A percentile compares a stretch with the other conserved stretches of the same genome.
Evolutionary conservation across 2,888 invertebrate species (phyloP).

Genomic region (Augochlorella aurata): DNA sequence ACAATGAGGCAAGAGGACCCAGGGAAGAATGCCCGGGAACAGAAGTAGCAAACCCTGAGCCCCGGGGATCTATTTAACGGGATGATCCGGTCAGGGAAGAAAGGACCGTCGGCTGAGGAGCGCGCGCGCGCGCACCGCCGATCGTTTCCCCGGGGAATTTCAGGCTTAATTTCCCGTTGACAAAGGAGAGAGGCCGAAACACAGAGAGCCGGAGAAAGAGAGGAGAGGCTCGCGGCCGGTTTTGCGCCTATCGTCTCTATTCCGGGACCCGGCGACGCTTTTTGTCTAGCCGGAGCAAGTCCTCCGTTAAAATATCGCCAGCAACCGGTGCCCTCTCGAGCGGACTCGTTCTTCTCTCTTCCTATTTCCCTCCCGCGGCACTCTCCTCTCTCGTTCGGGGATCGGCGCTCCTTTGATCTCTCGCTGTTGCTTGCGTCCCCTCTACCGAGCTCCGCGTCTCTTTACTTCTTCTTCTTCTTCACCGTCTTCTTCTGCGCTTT

Average conservation of each 20-base stretch:
- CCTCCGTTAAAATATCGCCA: constrained; percentile 53
- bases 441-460: constrained; percentile 19
- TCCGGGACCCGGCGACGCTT: constrained; percentile 51
- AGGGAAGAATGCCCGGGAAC: constrained; percentile 37
- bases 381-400: constrained; percentile 15
- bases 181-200: constrained; percentile 65
- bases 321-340: constrained; percentile 43
- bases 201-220: not conserved
- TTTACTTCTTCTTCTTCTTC: constrained; percentile 2
- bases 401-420: constrained; percentile 43
- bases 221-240: not conserved
- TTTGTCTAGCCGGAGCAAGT: constrained; percentile 52
- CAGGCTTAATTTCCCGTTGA: constrained; percentile 80
- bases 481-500: not conserved
- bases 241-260: constrained; percentile 54
- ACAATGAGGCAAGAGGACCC: constrained; percentile 56
- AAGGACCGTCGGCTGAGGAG: constrained; percentile 46
- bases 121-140: constrained; percentile 43
- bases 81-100: constrained; percentile 74
- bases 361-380: constrained; percentile 42
- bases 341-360: constrained; percentile 40
- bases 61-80: constrained; percentile 79
- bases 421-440: constrained; percentile 16
- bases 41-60: constrained; percentile 41
- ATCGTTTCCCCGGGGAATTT: constrained; percentile 78